A percentile compares a stretch with the other conserved stretches of the same genome.
Conservation (phyloP, 2,797 vertebrate species). For the Anguilla marmorata region DNA sequence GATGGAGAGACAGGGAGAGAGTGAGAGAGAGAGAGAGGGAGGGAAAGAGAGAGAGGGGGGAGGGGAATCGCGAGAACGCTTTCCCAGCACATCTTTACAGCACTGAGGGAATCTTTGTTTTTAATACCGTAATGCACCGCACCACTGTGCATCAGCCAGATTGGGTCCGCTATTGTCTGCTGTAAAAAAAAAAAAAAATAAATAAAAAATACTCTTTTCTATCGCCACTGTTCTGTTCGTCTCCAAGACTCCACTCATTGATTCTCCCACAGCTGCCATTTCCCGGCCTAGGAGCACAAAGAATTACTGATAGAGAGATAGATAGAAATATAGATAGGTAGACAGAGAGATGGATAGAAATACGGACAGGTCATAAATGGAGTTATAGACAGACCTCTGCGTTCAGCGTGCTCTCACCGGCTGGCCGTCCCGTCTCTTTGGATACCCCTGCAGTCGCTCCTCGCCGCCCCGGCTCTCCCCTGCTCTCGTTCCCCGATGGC, state of each 20-base stretch:
- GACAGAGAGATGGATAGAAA: too few species aligned
- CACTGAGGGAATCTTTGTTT: conserved; percentile 20
- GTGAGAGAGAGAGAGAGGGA: not conserved
- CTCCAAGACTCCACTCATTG: not conserved
- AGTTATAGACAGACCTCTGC: too few species aligned
- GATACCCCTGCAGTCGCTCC: too few species aligned
- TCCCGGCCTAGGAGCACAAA: not conserved
- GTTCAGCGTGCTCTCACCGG: too few species aligned
- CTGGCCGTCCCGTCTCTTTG: too few species aligned
- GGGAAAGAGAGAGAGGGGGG: not conserved
- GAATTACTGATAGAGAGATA: not conserved
- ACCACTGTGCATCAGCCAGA: not conserved
- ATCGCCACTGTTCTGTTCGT: not conserved
- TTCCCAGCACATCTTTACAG: not conserved
- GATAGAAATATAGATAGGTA: not conserved
- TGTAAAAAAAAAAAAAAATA: not conserved
- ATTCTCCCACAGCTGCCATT: not conserved
- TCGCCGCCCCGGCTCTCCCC: too few species aligned
- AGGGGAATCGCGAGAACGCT: not conserved
- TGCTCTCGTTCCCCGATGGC: too few species aligned
- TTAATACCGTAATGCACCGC: conserved; percentile 29
- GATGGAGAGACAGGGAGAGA: not conserved
- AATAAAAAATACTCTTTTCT: too few species aligned
- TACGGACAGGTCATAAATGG: too few species aligned
- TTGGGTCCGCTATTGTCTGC: not conserved